A percentile compares a stretch with the other conserved stretches of the same genome.
Evolutionary conservation across 2,113 vertebrate genomes (phyloP).

Genomic region (Ginglymostoma cirratum): DNA sequence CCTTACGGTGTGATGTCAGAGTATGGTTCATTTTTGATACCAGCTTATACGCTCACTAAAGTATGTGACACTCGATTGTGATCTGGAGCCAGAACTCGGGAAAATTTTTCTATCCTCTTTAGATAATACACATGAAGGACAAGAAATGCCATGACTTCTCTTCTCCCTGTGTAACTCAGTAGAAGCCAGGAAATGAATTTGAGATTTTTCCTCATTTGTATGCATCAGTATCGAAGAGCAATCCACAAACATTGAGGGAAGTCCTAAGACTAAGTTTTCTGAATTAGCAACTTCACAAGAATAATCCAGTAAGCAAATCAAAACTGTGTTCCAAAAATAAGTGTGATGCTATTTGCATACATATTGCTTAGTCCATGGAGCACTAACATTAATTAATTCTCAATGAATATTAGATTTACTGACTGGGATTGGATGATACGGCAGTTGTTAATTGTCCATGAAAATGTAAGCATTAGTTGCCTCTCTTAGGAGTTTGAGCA

Average conservation of each 20-base stretch:
- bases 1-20: background rate
- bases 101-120: background rate
- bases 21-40: background rate
- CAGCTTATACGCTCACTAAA: background rate
- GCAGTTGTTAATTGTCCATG: constrained; percentile 49
- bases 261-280: background rate
- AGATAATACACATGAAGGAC: background rate
- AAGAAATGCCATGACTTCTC: background rate
- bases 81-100: background rate
- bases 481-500: constrained; percentile 52
- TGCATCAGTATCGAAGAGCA: background rate
- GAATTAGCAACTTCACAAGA: background rate
- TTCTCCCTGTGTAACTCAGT: background rate
- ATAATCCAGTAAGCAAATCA: background rate
- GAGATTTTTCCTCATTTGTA: background rate
- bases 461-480: constrained; percentile 44
- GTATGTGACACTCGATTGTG: background rate
- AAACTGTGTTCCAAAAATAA: constrained; percentile 31
- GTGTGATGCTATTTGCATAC: constrained; percentile 41
- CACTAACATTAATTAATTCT: constrained; percentile 50
- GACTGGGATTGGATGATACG: constrained; percentile 44
- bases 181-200: background rate
- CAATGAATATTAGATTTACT: constrained; percentile 49
- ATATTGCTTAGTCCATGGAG: constrained; percentile 41
- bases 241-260: background rate